phyloP scores from a whole-genome alignment of 1,140 invertebrate genomes.

The Temnothorax curvispinosus region DNA sequence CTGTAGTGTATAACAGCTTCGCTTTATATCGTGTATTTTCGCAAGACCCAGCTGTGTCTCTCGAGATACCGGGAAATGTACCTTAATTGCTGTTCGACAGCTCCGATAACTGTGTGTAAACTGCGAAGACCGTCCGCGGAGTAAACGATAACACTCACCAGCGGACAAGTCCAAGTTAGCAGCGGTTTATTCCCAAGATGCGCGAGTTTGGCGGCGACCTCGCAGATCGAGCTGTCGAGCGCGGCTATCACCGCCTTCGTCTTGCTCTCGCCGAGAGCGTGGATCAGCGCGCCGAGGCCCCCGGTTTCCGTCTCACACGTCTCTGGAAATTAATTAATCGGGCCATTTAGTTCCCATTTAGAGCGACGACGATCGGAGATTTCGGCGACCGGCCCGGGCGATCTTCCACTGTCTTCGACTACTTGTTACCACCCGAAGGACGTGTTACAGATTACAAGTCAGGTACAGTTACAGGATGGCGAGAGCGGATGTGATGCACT shows the following conservation, averaged over 20 bases:
- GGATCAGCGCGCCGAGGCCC: conserved; percentile 83
- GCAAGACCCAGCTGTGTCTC: not conserved
- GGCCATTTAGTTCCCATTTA: not conserved
- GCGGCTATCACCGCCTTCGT: conserved; percentile 85
- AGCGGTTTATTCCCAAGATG: conserved; percentile 85
- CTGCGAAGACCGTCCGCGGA: not conserved
- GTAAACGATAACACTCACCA: conserved; percentile 76
- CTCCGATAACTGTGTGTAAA: not conserved
- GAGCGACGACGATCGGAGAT: not conserved
- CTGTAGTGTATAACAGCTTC: not conserved
- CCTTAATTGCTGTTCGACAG: not conserved
- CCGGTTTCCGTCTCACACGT: conserved; percentile 84
- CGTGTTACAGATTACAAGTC: not conserved
- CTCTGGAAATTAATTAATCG: conserved; percentile 77
- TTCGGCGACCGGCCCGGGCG: not conserved
- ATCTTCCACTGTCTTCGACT: not conserved
- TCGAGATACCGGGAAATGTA: not conserved
- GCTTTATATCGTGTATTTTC: not conserved
- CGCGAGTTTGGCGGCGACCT: conserved; percentile 83
- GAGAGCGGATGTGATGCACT: not conserved
- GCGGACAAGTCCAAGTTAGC: conserved; percentile 85
- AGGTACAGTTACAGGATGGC: not conserved
- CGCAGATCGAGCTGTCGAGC: conserved; percentile 84
- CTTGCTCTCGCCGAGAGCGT: conserved; percentile 79
- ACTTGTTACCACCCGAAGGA: not conserved